Conservation (phyloP, 2,797 vertebrate species). For the Lerista edwardsae region DNA sequence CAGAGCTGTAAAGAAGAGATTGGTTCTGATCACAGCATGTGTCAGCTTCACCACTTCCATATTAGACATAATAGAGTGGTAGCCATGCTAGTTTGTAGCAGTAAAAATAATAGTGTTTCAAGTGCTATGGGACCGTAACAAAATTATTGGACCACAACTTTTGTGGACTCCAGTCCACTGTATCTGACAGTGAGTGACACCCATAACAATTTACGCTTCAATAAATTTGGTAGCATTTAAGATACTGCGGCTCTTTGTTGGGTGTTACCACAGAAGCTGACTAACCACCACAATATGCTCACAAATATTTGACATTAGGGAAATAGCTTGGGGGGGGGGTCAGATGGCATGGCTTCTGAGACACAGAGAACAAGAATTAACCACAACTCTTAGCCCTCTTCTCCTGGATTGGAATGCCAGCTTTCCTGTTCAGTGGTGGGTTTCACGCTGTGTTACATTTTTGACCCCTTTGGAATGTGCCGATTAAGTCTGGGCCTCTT, state of each 20-base stretch:
- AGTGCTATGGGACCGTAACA: too few relatives aligned
- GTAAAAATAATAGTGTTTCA: too few relatives aligned
- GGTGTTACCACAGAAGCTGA: too few relatives aligned
- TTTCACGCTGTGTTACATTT: conserved; percentile 29
- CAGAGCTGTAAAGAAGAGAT: not conserved
- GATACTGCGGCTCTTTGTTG: too few relatives aligned
- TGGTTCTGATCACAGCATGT: not conserved
- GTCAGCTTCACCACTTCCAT: not conserved
- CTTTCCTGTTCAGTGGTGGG: conserved; percentile 4
- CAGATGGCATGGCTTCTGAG: not conserved
- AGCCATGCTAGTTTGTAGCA: too few relatives aligned
- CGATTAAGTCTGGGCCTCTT: conserved; percentile 38
- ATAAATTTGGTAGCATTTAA: too few relatives aligned
- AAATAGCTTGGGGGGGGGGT: not conserved
- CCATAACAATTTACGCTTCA: too few relatives aligned
- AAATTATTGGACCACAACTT: too few relatives aligned
- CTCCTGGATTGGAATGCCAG: conserved; percentile 49
- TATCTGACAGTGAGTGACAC: too few relatives aligned
- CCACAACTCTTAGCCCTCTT: not conserved
- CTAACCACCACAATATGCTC: not conserved
- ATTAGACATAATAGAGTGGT: too few relatives aligned
- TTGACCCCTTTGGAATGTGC: conserved; percentile 54
- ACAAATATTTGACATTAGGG: not conserved
- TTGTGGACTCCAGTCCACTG: too few relatives aligned
- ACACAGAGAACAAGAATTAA: not conserved